Percentiles rank a stretch among this genome's conserved stretches.
These are phyloP conservation scores for Cyprinodon diabolis DNA, from an alignment of 2,797 vertebrate species.

Conservation along the genomic window DNA sequence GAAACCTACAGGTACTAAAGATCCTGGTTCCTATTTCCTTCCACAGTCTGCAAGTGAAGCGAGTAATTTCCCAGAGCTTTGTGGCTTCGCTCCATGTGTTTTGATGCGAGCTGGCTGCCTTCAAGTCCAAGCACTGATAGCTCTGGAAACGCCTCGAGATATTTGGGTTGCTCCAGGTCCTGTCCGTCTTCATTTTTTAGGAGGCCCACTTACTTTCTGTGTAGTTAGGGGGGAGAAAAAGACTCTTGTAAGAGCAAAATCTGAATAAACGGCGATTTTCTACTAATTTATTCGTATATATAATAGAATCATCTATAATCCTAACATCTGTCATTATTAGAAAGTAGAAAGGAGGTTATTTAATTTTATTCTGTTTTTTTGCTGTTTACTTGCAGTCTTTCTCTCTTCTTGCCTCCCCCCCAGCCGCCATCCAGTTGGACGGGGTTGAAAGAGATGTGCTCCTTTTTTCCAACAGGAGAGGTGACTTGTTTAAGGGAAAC, in stretches of 20 bases:
- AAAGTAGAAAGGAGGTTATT: background rate
- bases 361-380: background rate
- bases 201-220: constrained; percentile 35
- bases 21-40: constrained; percentile 62
- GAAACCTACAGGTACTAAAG: constrained; percentile 23
- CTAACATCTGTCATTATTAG: background rate
- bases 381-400: constrained; percentile 74
- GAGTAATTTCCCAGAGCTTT: constrained; percentile 58
- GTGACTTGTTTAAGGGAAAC: constrained; percentile 68
- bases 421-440: constrained; percentile 88
- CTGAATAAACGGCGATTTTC: constrained; percentile 19
- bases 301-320: constrained; percentile 1
- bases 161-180: constrained; percentile 69
- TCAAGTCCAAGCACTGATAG: constrained; percentile 54
- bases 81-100: constrained; percentile 46
- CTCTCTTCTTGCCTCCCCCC: constrained; percentile 91
- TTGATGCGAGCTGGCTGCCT: constrained; percentile 40
- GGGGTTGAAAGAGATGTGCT: constrained; percentile 88
- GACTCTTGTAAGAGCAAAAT: background rate
- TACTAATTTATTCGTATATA: constrained; percentile 2
- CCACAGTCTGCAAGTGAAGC: constrained; percentile 64
- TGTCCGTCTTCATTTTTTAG: constrained; percentile 65
- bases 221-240: constrained; percentile 24
- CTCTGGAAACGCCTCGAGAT: constrained; percentile 68
- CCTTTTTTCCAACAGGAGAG: constrained; percentile 77